phyloP scores from a whole-genome alignment of 2,797 vertebrate genomes.

The Xiphorhynchus erythropygius region DNA sequence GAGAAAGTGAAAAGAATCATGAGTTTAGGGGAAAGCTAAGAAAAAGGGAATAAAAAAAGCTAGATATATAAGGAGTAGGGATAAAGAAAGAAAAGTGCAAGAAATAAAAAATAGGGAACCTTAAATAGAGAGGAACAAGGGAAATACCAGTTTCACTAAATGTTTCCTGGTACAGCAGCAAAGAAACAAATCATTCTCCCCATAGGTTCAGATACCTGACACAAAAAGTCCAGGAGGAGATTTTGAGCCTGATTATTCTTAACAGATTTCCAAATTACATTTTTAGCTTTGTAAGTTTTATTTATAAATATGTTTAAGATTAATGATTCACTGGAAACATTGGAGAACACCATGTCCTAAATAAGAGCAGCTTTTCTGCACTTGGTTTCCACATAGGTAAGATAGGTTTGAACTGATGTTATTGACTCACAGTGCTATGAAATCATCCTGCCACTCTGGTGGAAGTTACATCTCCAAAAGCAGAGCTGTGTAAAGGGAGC shows the following conservation, averaged over 20 bases:
- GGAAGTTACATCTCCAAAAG: not conserved
- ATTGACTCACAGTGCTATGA: not conserved
- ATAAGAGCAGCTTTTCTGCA: not conserved
- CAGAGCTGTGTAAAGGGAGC: not conserved
- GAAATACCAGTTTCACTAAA: not conserved
- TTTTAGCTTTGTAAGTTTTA: slow-evolving; percentile 13
- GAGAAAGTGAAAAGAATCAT: not conserved
- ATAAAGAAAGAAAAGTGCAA: not conserved
- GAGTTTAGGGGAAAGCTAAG: not conserved
- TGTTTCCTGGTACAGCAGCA: not conserved
- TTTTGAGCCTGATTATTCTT: slow-evolving; percentile 22
- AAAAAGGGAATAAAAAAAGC: not conserved
- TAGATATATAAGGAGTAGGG: not conserved
- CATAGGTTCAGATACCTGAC: not conserved
- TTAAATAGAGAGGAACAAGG: slow-evolving; percentile 1
- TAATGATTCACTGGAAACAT: not conserved
- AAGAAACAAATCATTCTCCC: slow-evolving; percentile 18
- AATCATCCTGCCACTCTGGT: not conserved
- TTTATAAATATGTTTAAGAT: slow-evolving; percentile 29
- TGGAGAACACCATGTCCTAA: not conserved
- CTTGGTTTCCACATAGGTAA: not conserved
- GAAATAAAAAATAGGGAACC: not conserved
- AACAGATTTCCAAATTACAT: slow-evolving; percentile 22
- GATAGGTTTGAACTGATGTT: not conserved
- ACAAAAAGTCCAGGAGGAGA: not conserved